Percentiles rank a stretch among this genome's conserved stretches.
phyloP scores from a whole-genome alignment of 2,888 invertebrate genomes.

The Bombylius major region DNA sequence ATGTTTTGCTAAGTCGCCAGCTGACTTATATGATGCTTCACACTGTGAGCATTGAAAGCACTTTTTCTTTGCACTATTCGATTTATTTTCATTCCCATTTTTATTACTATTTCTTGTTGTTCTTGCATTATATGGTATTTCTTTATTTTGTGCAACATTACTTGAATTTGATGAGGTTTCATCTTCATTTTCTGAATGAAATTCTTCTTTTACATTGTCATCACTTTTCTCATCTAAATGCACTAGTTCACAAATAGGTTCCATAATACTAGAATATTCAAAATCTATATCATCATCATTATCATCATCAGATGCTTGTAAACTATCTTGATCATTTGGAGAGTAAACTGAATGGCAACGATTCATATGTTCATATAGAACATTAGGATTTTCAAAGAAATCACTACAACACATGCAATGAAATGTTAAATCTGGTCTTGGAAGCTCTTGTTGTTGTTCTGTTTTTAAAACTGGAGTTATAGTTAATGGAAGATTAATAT shows the following conservation, averaged over 20 bases:
- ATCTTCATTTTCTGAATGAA: conserved; percentile 7
- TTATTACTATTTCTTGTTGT: not conserved
- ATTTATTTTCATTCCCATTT: conserved; percentile 1
- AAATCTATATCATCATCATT: conserved; percentile 18
- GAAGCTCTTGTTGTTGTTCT: conserved; percentile 13
- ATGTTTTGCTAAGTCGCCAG: conserved; percentile 37
- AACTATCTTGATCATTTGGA: conserved; percentile 1
- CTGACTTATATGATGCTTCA: conserved; percentile 33
- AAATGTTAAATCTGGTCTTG: conserved; percentile 32
- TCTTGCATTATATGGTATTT: not conserved
- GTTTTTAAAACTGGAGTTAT: conserved; percentile 29
- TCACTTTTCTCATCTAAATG: conserved; percentile 16
- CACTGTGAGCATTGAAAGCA: conserved; percentile 33
- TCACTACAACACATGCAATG: conserved; percentile 34
- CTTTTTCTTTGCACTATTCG: conserved; percentile 1
- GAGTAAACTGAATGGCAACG: conserved; percentile 19
- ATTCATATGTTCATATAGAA: conserved; percentile 32
- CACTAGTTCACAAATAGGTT: conserved; percentile 30
- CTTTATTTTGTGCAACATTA: conserved; percentile 3
- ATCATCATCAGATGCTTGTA: conserved; percentile 5
- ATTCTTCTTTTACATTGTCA: conserved; percentile 5
- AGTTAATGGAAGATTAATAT: conserved; percentile 25
- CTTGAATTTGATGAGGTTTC: conserved; percentile 10
- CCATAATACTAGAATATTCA: conserved; percentile 33
- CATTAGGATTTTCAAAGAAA: conserved; percentile 30